These are phyloP conservation scores for Ceratina japonica DNA, from an alignment of 1,140 invertebrate species.

Conservation along the genomic window DNA sequence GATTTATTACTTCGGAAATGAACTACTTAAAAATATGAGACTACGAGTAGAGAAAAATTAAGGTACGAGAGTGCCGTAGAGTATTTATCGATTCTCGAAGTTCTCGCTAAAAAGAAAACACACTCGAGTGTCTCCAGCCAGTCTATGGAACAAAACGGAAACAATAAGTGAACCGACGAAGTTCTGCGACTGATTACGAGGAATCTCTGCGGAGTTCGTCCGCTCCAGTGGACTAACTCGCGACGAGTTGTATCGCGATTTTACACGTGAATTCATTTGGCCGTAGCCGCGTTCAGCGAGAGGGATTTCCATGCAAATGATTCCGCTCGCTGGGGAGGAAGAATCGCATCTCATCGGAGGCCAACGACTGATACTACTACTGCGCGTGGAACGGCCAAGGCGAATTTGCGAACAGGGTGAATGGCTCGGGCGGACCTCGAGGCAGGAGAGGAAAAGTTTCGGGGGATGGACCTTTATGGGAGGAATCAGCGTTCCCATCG, in stretches of 20 bases:
- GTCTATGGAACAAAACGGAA: not conserved
- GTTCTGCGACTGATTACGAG: no score
- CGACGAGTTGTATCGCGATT: not conserved
- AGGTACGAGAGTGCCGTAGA: no score
- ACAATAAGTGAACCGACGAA: not conserved
- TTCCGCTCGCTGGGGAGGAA: not conserved
- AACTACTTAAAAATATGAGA: no score
- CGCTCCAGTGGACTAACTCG: not conserved
- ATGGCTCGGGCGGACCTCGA: not conserved
- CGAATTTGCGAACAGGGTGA: not conserved
- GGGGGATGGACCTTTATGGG: conserved; percentile 16
- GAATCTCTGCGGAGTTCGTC: no score
- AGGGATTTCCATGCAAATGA: conserved; percentile 29
- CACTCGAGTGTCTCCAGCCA: not conserved
- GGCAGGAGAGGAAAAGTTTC: not conserved
- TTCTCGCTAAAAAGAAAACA: not conserved
- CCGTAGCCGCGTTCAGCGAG: not conserved
- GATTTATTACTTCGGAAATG: no score
- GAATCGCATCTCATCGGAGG: not conserved
- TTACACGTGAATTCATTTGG: not conserved
- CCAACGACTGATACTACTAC: not conserved
- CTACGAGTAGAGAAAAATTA: no score
- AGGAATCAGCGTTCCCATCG: not conserved
- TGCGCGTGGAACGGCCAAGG: not conserved
- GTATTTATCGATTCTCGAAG: no score